phyloP scores from a whole-genome alignment of 2,888 invertebrate genomes.

The Strigamia crassipes region DNA sequence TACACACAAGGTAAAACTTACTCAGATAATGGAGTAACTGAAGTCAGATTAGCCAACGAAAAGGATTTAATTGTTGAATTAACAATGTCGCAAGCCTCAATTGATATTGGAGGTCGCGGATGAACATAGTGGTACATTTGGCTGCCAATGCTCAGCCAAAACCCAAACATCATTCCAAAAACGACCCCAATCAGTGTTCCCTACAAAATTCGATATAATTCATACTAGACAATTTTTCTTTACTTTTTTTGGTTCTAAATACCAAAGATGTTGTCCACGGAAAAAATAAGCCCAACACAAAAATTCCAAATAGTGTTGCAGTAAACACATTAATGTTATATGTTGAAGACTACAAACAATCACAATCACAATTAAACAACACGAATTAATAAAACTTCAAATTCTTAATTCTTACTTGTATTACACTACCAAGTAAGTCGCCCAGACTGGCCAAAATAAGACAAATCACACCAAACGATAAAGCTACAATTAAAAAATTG shows the following conservation, averaged over 20 bases:
- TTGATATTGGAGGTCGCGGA: constrained; percentile 25
- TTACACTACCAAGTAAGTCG: constrained; percentile 32
- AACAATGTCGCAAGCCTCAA: not conserved
- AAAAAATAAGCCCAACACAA: constrained; percentile 35
- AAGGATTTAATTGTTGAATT: not conserved
- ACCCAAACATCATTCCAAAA: not conserved
- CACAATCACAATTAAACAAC: not conserved
- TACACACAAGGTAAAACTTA: not conserved
- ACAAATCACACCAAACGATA: constrained; percentile 23
- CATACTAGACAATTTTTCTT: not conserved
- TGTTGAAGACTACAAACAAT: constrained; percentile 1
- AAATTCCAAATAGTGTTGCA: not conserved
- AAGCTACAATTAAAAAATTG: not conserved
- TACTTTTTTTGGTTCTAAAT: not conserved
- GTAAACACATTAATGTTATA: constrained; percentile 17
- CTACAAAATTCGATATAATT: not conserved
- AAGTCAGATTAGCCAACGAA: not conserved
- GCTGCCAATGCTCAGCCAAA: constrained; percentile 39
- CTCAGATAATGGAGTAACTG: not conserved
- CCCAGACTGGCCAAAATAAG: constrained; percentile 37
- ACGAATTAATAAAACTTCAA: not conserved
- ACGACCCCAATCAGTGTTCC: not conserved
- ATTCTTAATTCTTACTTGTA: constrained; percentile 29
- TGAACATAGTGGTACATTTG: not conserved
- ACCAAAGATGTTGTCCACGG: constrained; percentile 32